Percentiles rank a stretch among this genome's conserved stretches.
phyloP scores from a whole-genome alignment of 30 jellyfish, hydroid and myxozoan species.

The Morbakka virulenta region DNA sequence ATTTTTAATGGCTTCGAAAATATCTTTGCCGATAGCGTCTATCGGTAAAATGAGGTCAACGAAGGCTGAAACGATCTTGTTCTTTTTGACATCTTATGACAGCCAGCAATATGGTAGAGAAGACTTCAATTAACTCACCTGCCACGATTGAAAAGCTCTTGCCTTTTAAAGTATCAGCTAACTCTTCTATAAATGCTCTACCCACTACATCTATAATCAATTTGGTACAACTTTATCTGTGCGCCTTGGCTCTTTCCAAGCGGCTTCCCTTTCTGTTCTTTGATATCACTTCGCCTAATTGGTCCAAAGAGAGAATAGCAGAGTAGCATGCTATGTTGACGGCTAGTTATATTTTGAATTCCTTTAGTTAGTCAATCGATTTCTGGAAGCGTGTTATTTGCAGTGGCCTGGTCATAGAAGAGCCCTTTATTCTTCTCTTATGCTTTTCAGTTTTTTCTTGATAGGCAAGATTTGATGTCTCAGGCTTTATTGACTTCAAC shows the following conservation, averaged over 20 bases:
- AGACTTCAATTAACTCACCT: conserved; percentile 60
- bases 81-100: conserved; percentile 16
- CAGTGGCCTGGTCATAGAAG: conserved; percentile 1
- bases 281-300: background rate
- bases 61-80: conserved; percentile 31
- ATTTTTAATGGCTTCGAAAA: conserved; percentile 11
- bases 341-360: background rate
- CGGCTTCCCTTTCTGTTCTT: background rate
- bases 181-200: conserved; percentile 34
- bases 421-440: conserved; percentile 5
- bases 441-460: background rate
- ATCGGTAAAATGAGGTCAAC: conserved; percentile 42
- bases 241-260: conserved; percentile 46
- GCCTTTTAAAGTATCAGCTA: conserved; percentile 36
- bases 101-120: too few species aligned
- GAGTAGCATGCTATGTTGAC: background rate
- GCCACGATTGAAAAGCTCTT: conserved; percentile 31
- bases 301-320: background rate
- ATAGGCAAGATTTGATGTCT: background rate
- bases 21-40: conserved; percentile 39
- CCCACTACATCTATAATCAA: conserved; percentile 48
- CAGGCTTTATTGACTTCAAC: background rate
- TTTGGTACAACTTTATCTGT: conserved; percentile 35
- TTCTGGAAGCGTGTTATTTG: background rate
- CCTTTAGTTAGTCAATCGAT: background rate